Conservation (phyloP, 2,888 invertebrate species). For the Tanytarsus gracilentus region DNA sequence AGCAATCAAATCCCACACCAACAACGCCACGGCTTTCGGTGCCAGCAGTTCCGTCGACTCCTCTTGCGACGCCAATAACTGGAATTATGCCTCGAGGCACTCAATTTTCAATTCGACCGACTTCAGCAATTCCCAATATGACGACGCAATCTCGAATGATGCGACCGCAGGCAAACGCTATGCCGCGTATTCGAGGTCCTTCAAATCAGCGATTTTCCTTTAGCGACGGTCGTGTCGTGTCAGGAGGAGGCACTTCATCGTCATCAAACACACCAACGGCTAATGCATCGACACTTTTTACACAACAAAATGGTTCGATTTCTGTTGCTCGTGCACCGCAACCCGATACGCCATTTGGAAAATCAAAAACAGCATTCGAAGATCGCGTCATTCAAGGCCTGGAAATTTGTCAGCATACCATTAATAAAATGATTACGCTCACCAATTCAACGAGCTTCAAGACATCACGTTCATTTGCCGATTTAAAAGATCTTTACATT, state of each 20-base stretch:
- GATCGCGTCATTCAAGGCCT: slow-evolving; percentile 40
- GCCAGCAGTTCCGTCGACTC: background rate
- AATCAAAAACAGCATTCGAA: slow-evolving; percentile 39
- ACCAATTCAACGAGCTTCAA: slow-evolving; percentile 43
- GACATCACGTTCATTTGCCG: slow-evolving; percentile 38
- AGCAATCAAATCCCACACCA: slow-evolving; percentile 21
- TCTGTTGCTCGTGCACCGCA: slow-evolving; percentile 35
- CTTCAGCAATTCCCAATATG: background rate
- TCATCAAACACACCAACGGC: slow-evolving; percentile 31
- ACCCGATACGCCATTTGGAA: slow-evolving; percentile 38
- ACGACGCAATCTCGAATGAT: background rate
- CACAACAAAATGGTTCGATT: slow-evolving; percentile 23
- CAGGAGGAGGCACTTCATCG: background rate
- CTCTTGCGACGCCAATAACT: background rate
- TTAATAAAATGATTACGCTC: slow-evolving; percentile 38
- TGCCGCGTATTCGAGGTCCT: background rate
- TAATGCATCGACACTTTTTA: slow-evolving; percentile 29
- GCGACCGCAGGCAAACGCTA: background rate
- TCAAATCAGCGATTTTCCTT: slow-evolving; percentile 28
- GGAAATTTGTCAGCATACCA: slow-evolving; percentile 43
- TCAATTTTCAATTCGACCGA: background rate
- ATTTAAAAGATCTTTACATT: slow-evolving; percentile 43
- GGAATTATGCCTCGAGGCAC: background rate
- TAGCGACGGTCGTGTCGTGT: background rate
- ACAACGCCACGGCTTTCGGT: slow-evolving; percentile 30